Evolutionary conservation across 2,888 invertebrate species (phyloP).

Genomic region (Leptinotarsa haldemani): DNA sequence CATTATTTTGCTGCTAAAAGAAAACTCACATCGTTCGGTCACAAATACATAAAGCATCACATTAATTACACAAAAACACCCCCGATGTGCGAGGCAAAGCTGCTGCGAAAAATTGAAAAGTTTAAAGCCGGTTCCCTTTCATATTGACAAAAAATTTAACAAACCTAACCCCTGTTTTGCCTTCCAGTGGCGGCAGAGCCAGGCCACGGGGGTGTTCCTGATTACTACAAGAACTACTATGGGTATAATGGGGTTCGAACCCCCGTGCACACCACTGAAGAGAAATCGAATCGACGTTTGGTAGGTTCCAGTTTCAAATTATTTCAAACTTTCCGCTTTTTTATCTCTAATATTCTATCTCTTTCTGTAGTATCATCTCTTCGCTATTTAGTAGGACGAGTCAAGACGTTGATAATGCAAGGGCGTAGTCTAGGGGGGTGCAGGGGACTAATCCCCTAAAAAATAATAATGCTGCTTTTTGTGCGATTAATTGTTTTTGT

Average conservation of each 20-base stretch:
- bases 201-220: conserved; percentile 82
- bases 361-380: conserved; percentile 19
- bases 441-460: no score
- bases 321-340: conserved; percentile 24
- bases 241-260: conserved; percentile 74
- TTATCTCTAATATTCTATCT: conserved; percentile 27
- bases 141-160: conserved; percentile 31
- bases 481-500: no score
- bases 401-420: not conserved
- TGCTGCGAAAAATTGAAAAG: conserved; percentile 56
- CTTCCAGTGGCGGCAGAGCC: conserved; percentile 87
- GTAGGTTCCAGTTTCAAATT: conserved; percentile 69
- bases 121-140: conserved; percentile 49
- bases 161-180: conserved; percentile 57
- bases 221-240: conserved; percentile 89
- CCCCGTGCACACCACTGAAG: conserved; percentile 72
- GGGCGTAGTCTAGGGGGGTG: not conserved
- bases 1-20: not conserved
- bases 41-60: conserved; percentile 34
- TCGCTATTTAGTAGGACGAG: not conserved
- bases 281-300: conserved; percentile 76
- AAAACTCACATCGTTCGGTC: conserved; percentile 47
- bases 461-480: no score
- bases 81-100: conserved; percentile 66
- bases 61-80: conserved; percentile 57